A percentile compares a stretch with the other conserved stretches of the same genome.
Conservation (phyloP, 2,888 invertebrate species). For the Iphiclides podalirius region DNA sequence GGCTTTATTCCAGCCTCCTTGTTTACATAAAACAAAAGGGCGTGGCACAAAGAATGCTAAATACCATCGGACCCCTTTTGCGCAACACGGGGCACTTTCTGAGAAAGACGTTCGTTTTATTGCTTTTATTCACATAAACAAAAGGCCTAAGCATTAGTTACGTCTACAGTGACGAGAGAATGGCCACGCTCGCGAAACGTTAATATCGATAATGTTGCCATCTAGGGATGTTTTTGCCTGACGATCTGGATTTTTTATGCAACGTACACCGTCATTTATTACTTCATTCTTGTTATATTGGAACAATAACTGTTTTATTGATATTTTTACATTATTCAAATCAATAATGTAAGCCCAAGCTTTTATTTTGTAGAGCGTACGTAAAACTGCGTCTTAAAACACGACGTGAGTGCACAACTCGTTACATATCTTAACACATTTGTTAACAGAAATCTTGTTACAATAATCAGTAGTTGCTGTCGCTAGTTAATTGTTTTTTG, state of each 20-base stretch:
- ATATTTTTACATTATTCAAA: no score
- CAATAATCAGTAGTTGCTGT: background rate
- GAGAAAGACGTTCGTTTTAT: constrained; percentile 26
- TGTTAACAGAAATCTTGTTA: no score
- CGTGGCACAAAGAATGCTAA: constrained; percentile 24
- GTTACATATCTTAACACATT: no score
- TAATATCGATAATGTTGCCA: constrained; percentile 18
- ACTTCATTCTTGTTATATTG: no score
- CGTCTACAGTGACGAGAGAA: constrained; percentile 19
- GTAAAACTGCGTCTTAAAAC: no score
- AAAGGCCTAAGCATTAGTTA: constrained; percentile 23
- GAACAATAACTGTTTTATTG: no score
- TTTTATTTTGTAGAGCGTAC: no score
- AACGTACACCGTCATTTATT: no score
- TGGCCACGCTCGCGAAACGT: constrained; percentile 7
- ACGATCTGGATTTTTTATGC: constrained; percentile 5
- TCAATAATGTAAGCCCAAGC: no score
- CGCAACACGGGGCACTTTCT: constrained; percentile 27
- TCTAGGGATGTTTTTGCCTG: constrained; percentile 8
- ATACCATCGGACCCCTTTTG: constrained; percentile 26
- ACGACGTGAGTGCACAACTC: no score
- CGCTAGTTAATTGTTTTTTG: no score
- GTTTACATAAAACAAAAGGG: constrained; percentile 28
- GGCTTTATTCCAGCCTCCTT: constrained; percentile 23
- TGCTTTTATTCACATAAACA: constrained; percentile 26